Evolutionary conservation across 2,888 invertebrate species (phyloP), one percentile per base, ranked within the genome.

Genomic region (Drosophila atripex): DNA sequence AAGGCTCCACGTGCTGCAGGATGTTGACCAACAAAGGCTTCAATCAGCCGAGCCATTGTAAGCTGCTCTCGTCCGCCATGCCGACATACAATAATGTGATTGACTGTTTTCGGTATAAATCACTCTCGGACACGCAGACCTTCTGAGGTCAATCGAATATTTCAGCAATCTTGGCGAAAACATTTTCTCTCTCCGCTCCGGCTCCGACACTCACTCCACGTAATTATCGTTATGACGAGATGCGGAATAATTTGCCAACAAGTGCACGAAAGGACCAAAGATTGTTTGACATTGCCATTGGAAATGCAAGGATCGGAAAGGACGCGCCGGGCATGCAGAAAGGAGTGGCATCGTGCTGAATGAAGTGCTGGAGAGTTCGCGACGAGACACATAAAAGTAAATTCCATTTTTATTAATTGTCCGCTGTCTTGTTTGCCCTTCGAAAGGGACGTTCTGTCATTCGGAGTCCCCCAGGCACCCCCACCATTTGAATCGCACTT

Each of bases 321-420:
- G 43, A 57, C 57, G 45, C 32, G 30, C 12, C 7, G 49, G 7
- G 16, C 28, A 28, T 8, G 18, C 18, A 12, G 39, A 14, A 46
- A 32, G 35, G 25, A 54, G 32, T 16, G 41, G 12, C 30, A 14
- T 3, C 14, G 18, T 3, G 4, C 21, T 23, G 21, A 9, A 16
- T n/a, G 25, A 18, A 30, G 25, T 35, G 25, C 12, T 8, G 49
- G 21, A 38, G 71, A 60, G 41, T 30, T 39, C 21, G 45, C 39
- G 39, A 18, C 30, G 60, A 47, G 60, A 54, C 70, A 70, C 71
- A 69, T 69, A 75, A 58, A 83, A 83, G 77, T 75, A 52, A 80
- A 73, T 73, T 71, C 55, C 56, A 86, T 77, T 80, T 86, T 86
- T 84, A 72, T 80, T 80, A 80, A 80, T 84, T 80, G 80, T 65